Conservation (phyloP, 2,113 vertebrate genomes). For the Ailurus styani region DNA sequence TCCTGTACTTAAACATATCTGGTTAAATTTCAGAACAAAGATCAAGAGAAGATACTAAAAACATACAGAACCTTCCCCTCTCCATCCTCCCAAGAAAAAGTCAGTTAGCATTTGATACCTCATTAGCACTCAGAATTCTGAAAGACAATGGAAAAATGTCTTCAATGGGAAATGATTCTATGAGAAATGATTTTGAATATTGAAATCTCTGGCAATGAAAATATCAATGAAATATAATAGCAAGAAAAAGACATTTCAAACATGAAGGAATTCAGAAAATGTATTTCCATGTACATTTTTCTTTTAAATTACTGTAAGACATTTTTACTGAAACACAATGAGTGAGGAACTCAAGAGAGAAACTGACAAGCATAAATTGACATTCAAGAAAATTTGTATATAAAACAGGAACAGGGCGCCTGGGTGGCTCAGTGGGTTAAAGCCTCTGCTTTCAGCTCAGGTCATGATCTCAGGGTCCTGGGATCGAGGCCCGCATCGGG, state of each 20-base stretch:
- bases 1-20: neutral
- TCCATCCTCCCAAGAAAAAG: neutral
- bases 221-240: neutral
- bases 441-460: too few relatives aligned
- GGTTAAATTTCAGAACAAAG: neutral
- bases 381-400: neutral
- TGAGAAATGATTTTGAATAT: neutral
- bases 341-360: neutral
- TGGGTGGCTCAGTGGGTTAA: too few relatives aligned
- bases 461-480: too few relatives aligned
- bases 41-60: neutral
- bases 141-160: neutral
- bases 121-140: neutral
- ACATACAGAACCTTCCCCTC: neutral
- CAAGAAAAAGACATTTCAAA: neutral
- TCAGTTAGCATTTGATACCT: neutral
- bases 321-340: neutral
- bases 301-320: neutral
- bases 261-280: neutral
- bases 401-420: neutral
- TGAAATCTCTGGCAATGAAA: neutral
- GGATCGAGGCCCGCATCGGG: too few relatives aligned
- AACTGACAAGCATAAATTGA: neutral
- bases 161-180: neutral
- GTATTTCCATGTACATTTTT: neutral